These are phyloP conservation scores for Corythornis leucogaster DNA, from an alignment of 2,797 vertebrate genomes.

Conservation along the genomic window DNA sequence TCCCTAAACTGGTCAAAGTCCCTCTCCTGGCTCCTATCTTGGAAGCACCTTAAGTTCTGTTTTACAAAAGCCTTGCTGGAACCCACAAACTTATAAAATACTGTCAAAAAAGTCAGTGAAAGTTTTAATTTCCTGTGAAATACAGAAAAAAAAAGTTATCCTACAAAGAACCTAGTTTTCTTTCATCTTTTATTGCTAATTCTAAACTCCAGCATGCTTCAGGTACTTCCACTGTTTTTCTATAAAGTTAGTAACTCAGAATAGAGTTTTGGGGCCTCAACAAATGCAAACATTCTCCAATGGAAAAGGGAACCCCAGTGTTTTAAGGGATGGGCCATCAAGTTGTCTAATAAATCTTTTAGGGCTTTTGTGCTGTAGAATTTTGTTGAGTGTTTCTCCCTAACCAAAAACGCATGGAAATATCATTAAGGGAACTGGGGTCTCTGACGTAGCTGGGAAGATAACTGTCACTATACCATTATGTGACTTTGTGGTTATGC, in stretches of 20 bases:
- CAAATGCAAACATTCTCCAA: neutral
- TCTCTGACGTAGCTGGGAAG: neutral
- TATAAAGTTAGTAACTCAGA: neutral
- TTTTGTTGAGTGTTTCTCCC: neutral
- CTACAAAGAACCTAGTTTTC: neutral
- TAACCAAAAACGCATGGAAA: neutral
- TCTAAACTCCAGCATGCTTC: neutral
- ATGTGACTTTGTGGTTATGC: neutral
- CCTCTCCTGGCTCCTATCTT: neutral
- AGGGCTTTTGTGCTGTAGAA: neutral
- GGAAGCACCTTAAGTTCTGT: neutral
- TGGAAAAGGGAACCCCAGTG: neutral
- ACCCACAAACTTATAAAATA: neutral
- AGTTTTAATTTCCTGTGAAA: neutral
- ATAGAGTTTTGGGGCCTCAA: neutral
- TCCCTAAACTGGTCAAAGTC: neutral
- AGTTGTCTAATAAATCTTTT: neutral
- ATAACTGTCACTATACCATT: neutral
- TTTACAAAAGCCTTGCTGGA: neutral
- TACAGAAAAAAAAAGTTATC: neutral
- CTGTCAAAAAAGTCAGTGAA: neutral
- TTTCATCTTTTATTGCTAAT: neutral
- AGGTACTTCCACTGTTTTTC: neutral
- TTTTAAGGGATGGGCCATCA: neutral
- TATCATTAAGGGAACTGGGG: neutral